Base-by-base conservation (phyloP, 2,797 vertebrate genomes). In the Neosilurus mollespiculum region DNA sequence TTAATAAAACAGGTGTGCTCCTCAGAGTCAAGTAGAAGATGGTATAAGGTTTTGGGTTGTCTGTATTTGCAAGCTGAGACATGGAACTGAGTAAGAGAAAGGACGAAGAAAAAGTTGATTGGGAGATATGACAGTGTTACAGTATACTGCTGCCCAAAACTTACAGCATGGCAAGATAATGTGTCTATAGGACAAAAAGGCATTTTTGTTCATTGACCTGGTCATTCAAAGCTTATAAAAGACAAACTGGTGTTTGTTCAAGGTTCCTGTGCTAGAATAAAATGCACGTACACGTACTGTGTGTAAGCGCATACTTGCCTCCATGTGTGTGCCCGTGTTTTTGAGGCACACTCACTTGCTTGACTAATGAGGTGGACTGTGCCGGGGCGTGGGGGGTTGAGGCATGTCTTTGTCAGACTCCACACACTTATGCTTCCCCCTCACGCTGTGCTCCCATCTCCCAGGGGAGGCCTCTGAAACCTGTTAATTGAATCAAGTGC, bases 401-500 rank as follows among this genome's bases (percentile, higher is more conserved):
- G 84, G 86, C 92, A 95, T 89, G 94, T 95, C 96, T 98, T 97
- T 96, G 96, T 97, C 93, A 93, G 93, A 91, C 92, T 89, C 92
- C 93, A 62, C 80, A 93, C 91, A 91, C 92, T 73, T 72, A 73
- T 92, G 91, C 80, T 90, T 89, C 91, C 90, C 94, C 88, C 87
- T 71, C 71, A 69, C 59, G 78, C 87, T 93, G 91, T 82, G 18
- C 87, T 81, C 85, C 86, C 61, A 53, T 65, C 15, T 94, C 97
- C 96, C 96, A 51, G n/a, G 94, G 95, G 96, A 96, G 89, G 89
- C 87, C 94, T 96, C 94, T 91, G 93, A 94, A 93, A 91, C 92
- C 90, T 85, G 88, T 92, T 97, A 98, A 99, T 97, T 98, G 95
- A 99, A 97, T 98, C 95, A 97, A 94, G 92, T 94, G 90, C 94